Evolutionary conservation across 2,113 vertebrate genomes (phyloP).

Genomic region (Ceyx margarethae): DNA sequence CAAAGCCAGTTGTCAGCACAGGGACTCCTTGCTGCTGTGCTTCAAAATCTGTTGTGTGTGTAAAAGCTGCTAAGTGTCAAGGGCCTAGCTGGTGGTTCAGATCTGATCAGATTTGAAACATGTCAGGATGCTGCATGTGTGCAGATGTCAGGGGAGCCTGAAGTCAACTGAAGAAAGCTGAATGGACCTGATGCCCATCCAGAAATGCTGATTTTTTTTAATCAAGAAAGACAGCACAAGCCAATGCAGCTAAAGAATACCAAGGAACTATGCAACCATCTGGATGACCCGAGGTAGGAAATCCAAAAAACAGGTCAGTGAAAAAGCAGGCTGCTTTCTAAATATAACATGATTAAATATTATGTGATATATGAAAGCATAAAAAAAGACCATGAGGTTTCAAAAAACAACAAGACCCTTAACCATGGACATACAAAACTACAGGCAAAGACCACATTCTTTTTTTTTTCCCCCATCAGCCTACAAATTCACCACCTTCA

Average conservation of each 20-base stretch:
- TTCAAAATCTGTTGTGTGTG: background rate
- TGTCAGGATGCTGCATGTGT: background rate
- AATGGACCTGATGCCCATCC: slow-evolving; percentile 14
- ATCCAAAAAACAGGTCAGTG: background rate
- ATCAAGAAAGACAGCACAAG: slow-evolving; percentile 1
- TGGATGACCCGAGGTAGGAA: slow-evolving; percentile 8
- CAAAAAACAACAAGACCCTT: background rate
- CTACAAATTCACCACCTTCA: background rate
- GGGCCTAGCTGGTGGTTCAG: background rate
- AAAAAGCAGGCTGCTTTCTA: background rate
- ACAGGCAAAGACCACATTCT: background rate
- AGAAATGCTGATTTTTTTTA: slow-evolving; percentile 32
- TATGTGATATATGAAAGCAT: background rate
- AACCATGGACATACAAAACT: background rate
- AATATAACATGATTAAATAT: background rate
- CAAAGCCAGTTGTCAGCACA: background rate
- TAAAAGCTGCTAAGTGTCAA: background rate
- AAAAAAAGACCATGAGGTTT: background rate
- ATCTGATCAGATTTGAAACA: background rate
- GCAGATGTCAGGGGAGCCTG: background rate
- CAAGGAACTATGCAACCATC: background rate
- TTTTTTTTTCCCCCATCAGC: background rate
- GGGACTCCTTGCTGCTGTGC: background rate
- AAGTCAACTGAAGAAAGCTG: slow-evolving; percentile 3
- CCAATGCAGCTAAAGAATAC: background rate